Percentiles rank a stretch among this genome's conserved stretches.
Conservation (phyloP, 2,888 invertebrate genomes). For the Ophion ellenae region DNA sequence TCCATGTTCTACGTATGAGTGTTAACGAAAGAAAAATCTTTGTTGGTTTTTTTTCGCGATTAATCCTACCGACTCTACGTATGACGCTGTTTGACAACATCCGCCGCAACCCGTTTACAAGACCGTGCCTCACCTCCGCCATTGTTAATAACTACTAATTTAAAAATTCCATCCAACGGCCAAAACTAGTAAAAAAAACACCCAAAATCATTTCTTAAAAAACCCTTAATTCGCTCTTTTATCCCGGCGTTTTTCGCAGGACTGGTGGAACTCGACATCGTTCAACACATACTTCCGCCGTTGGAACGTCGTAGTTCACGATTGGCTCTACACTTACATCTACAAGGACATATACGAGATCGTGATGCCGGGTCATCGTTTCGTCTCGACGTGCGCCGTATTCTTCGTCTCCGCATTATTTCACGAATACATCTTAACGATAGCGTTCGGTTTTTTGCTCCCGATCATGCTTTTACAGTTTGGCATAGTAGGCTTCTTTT, state of each 20-base stretch:
- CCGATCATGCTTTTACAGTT: constrained; percentile 93
- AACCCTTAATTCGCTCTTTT: background rate
- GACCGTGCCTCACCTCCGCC: no score
- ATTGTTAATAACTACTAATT: no score
- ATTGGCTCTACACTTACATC: constrained; percentile 96
- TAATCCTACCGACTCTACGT: no score
- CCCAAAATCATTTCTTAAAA: no score
- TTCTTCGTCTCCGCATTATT: constrained; percentile 93
- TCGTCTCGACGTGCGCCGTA: constrained; percentile 85
- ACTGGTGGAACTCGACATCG: constrained; percentile 97
- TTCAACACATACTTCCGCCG: constrained; percentile 94
- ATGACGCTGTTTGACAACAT: no score
- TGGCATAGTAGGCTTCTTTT: constrained; percentile 87
- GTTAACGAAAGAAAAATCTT: no score
- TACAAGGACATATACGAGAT: constrained; percentile 87
- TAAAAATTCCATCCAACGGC: no score
- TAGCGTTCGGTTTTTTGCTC: constrained; percentile 93
- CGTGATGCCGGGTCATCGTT: constrained; percentile 82
- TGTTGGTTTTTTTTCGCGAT: no score
- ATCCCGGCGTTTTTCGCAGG: constrained; percentile 84
- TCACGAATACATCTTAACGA: constrained; percentile 93
- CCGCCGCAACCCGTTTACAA: no score
- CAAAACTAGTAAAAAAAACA: no score
- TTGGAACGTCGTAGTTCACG: constrained; percentile 98
- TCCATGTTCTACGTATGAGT: no score